Percentiles rank a stretch among this genome's conserved stretches.
Evolutionary conservation across 1,140 invertebrate species (phyloP).

Genomic region (roundworm (Caenorhabditis elegans)): DNA sequence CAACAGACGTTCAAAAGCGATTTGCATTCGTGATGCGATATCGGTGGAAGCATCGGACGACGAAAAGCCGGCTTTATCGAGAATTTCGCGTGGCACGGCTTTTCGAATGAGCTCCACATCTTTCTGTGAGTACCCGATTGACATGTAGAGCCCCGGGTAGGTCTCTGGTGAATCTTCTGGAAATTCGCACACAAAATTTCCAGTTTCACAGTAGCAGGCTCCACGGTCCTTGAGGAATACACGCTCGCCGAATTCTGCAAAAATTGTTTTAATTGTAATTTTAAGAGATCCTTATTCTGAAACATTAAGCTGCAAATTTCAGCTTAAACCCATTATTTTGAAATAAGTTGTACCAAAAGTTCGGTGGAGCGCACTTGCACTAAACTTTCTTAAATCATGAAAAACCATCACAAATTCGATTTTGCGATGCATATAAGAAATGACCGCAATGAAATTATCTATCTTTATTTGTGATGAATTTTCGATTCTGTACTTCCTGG

Average conservation of each 20-base stretch:
- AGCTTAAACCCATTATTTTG: neutral
- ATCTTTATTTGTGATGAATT: too few species aligned
- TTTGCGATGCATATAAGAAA: too few species aligned
- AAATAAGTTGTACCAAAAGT: neutral
- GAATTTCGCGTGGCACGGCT: slow-evolving; percentile 32
- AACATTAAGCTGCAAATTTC: neutral
- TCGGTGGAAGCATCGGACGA: slow-evolving; percentile 55
- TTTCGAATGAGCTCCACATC: slow-evolving; percentile 46
- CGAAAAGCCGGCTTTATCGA: slow-evolving; percentile 50
- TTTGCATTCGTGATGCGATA: slow-evolving; percentile 59
- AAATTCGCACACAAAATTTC: slow-evolving; percentile 63
- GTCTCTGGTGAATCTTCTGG: slow-evolving; percentile 52
- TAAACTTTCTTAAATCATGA: too few species aligned
- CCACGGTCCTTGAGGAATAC: slow-evolving; percentile 61
- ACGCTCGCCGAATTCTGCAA: slow-evolving; percentile 60
- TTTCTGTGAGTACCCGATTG: slow-evolving; percentile 44
- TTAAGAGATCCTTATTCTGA: too few species aligned
- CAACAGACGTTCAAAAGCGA: slow-evolving; percentile 60
- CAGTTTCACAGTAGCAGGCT: slow-evolving; percentile 59
- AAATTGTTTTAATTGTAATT: slow-evolving; percentile 8
- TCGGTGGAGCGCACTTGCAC: neutral
- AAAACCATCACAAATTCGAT: too few species aligned
- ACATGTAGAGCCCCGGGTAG: slow-evolving; percentile 53
- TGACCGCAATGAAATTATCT: too few species aligned
- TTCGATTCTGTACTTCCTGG: too few species aligned